Percentiles rank a stretch among this genome's conserved stretches.
phyloP scores from a whole-genome alignment of 2,888 invertebrate species.

The Beris morrisii region DNA sequence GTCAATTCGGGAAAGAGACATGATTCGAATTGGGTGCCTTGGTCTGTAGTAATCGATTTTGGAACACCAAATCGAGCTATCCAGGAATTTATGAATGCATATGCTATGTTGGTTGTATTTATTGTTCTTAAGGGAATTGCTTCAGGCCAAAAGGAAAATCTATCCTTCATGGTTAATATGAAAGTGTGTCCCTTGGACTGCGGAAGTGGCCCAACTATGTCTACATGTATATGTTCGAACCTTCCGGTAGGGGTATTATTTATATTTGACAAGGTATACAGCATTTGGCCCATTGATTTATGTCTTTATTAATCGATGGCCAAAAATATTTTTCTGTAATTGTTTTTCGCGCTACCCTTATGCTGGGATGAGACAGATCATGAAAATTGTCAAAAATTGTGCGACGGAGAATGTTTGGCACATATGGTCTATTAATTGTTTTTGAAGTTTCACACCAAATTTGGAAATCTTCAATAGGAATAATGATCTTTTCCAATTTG shows the following conservation, averaged over 20 bases:
- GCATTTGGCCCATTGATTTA: no score
- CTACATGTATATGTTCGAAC: background rate
- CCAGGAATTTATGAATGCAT: slow-evolving; percentile 17
- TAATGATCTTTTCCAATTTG: no score
- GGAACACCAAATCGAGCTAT: slow-evolving; percentile 36
- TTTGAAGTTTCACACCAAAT: no score
- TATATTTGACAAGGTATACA: no score
- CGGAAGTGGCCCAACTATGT: background rate
- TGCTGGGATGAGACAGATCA: no score
- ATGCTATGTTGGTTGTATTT: background rate
- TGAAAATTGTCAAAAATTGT: no score
- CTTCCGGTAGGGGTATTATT: background rate
- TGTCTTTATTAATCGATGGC: no score
- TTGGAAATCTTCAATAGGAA: no score
- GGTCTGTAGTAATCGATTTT: slow-evolving; percentile 30
- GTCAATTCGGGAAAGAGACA: slow-evolving; percentile 28
- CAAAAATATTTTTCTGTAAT: no score
- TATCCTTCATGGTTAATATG: background rate
- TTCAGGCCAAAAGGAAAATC: background rate
- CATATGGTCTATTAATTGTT: no score
- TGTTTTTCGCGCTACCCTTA: no score
- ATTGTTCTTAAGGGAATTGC: background rate
- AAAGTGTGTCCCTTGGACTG: background rate
- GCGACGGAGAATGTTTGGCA: no score
- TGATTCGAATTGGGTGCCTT: slow-evolving; percentile 36